These are phyloP conservation scores for Camelus bactrianus DNA, from an alignment of 2,113 vertebrate genomes.

Conservation along the genomic window DNA sequence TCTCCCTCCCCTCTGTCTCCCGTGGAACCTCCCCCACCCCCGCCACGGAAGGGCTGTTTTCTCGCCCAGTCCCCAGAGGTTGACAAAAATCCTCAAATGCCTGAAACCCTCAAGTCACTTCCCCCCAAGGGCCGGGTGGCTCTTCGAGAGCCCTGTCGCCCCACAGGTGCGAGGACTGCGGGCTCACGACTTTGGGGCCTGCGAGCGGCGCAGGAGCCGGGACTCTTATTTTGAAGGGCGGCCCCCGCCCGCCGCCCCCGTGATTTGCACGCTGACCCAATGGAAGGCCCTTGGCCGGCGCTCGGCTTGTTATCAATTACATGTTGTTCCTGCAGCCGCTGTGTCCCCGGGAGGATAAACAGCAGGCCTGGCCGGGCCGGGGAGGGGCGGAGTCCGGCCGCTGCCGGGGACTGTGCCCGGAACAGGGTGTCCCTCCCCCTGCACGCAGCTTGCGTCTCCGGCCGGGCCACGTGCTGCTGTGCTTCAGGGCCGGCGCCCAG, in stretches of 20 bases:
- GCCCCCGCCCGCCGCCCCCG: conserved; percentile 68
- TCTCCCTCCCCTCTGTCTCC: neutral
- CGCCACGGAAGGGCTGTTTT: neutral
- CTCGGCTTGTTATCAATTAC: conserved; percentile 83
- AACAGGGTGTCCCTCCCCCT: conserved; percentile 75
- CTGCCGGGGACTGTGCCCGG: conserved; percentile 60
- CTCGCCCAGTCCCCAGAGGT: neutral
- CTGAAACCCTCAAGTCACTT: neutral
- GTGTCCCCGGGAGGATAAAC: conserved; percentile 84
- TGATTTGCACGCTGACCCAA: conserved; percentile 82
- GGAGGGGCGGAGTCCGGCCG: conserved; percentile 70
- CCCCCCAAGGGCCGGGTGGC: neutral
- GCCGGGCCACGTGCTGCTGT: conserved; percentile 69
- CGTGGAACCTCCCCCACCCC: neutral
- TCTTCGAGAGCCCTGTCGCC: neutral
- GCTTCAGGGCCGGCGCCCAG: neutral
- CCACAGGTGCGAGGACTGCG: conserved; percentile 61
- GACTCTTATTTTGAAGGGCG: conserved; percentile 83
- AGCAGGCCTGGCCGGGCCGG: conserved; percentile 75
- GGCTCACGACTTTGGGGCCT: conserved; percentile 37
- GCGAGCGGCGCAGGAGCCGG: neutral
- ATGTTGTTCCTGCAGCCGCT: conserved; percentile 83
- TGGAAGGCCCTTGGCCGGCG: conserved; percentile 79
- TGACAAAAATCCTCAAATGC: neutral
- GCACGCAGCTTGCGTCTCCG: neutral